Evolutionary conservation across 2,888 invertebrate genomes (phyloP), one percentile per base, ranked within the genome.

Genomic region (Chaitophorus viminalis): DNA sequence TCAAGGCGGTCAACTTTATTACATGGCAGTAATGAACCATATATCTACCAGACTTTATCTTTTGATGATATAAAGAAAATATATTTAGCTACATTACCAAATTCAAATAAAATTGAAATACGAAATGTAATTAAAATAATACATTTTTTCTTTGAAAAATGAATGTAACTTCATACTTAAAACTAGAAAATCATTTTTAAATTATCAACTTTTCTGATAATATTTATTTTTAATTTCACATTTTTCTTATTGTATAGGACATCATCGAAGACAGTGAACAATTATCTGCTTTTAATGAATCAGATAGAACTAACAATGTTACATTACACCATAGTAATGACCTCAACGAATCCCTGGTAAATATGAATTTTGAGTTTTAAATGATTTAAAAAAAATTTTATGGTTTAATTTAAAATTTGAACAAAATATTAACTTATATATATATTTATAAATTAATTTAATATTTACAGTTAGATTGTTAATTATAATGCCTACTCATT

Each of bases 1-100:
- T 65, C 79, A 74, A 87, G 87, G 11, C 25, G 33, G 65, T 87
- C 87, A 74, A 65, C 74, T 74, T 65, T 81, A 81, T 60, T 81
- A 60, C 60, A 79, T 11, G 39, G 74, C 31, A 39, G 46, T 65
- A 33, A 36, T 70, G 8, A 81, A 81, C 74, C 87, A 46, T 81
- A 52, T 65, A 39, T 18, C 3, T 74, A 81, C 39, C 78, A 87
- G 29, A 46, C 18, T 29, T 21, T 87, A 31, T 65, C 39, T 75
- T 17, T 65, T 75, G 46, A 87, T 81, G n/a, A n/a, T 0, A 87
- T 87, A 74, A 81, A 75, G 52, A 21, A 74, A 17, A 33, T 87
- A 5, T 81, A 87, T 18, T 81, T 11, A 8, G 29, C 46, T 33
- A 68, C 54, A 25, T 18, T 72, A 72, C 39, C n/a, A 65, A 75